phyloP scores from a whole-genome alignment of 1,140 invertebrate genomes.

The Platorchestia sp. region DNA sequence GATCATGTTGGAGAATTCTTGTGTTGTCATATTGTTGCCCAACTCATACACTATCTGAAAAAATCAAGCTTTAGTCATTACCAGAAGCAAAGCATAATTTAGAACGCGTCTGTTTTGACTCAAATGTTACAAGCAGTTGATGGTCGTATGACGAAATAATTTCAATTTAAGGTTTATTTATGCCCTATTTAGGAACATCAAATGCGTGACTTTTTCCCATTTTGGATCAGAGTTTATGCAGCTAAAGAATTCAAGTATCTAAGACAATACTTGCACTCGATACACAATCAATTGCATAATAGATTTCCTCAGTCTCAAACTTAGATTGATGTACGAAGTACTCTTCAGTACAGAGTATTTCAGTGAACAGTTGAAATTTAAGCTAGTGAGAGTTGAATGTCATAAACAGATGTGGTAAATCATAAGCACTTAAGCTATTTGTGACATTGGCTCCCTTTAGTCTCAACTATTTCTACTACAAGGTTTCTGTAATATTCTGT shows the following conservation, averaged over 20 bases:
- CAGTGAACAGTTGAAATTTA: too few relatives aligned
- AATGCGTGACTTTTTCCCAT: not conserved
- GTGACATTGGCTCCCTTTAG: too few relatives aligned
- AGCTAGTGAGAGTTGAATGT: too few relatives aligned
- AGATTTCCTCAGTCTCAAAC: too few relatives aligned
- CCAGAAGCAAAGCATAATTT: not conserved
- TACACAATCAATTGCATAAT: not conserved
- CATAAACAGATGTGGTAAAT: too few relatives aligned
- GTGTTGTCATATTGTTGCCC: constrained; percentile 58
- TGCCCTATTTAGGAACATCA: not conserved
- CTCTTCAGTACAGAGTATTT: too few relatives aligned
- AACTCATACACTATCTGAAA: constrained; percentile 50
- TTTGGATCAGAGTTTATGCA: not conserved
- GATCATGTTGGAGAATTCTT: constrained; percentile 66
- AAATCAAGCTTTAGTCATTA: not conserved
- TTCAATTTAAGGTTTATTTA: not conserved
- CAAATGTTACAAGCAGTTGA: not conserved
- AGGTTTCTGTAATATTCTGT: too few relatives aligned
- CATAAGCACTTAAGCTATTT: too few relatives aligned
- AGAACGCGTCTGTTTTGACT: not conserved
- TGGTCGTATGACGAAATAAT: not conserved
- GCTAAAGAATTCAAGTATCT: not conserved
- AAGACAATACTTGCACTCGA: not conserved
- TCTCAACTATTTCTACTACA: too few relatives aligned
- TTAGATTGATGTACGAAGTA: too few relatives aligned